Evolutionary conservation across 2,113 vertebrate genomes (phyloP).

Genomic region (Empidonax traillii): DNA sequence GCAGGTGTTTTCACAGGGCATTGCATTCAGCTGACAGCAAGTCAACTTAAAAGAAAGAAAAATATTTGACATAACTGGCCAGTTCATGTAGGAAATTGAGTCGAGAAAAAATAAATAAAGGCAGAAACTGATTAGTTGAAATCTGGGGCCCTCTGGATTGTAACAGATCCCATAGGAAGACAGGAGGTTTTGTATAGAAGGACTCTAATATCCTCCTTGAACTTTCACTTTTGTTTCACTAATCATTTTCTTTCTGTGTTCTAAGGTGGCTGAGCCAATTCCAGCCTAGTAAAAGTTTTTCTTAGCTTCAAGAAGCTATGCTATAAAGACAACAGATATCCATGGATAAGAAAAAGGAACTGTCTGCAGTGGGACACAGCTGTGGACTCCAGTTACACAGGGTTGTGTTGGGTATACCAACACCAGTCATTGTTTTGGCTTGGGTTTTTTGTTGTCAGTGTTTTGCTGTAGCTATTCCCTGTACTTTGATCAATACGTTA

Average conservation of each 20-base stretch:
- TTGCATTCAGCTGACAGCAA: slow-evolving; percentile 41
- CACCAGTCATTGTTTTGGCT: neutral
- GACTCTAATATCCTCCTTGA: neutral
- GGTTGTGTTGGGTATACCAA: neutral
- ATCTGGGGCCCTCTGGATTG: slow-evolving; percentile 15
- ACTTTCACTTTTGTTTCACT: neutral
- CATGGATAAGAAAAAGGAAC: neutral
- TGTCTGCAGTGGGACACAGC: accelerated
- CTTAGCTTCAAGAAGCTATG: neutral
- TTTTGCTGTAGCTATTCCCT: slow-evolving; percentile 50
- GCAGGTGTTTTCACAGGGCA: slow-evolving; percentile 51
- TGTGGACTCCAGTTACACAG: accelerated
- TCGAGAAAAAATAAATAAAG: slow-evolving; percentile 36
- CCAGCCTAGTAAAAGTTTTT: slow-evolving; percentile 10
- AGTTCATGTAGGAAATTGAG: slow-evolving; percentile 52
- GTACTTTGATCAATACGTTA: neutral
- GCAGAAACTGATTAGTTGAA: slow-evolving; percentile 9
- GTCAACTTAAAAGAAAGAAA: slow-evolving; percentile 42
- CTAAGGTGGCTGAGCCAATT: neutral
- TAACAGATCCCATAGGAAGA: neutral
- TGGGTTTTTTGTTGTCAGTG: neutral
- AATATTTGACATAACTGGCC: slow-evolving; percentile 47
- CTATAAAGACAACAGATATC: neutral
- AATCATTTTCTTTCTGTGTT: neutral
- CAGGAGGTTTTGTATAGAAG: neutral